A percentile compares a stretch with the other conserved stretches of the same genome.
Evolutionary conservation across 30 jellyfish, hydroid and myxozoan genomes (phyloP).

Genomic region (Morbakka virulenta): DNA sequence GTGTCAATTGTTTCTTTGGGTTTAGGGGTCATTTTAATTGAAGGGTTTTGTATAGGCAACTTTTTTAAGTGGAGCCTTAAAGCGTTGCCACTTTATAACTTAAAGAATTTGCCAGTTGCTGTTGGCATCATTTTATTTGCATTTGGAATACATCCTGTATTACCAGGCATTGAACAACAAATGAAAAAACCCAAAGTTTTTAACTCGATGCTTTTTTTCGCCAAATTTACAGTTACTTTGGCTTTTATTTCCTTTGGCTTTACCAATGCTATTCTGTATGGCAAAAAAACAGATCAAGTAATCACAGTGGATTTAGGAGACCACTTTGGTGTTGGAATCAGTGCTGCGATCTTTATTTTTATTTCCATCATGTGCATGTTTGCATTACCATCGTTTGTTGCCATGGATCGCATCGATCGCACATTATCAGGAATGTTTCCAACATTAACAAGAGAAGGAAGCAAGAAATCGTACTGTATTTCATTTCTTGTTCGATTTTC

Average conservation of each 20-base stretch:
- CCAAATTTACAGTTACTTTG: conserved; percentile 35
- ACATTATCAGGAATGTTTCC: conserved; percentile 54
- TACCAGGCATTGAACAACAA: conserved; percentile 95
- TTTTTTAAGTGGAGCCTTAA: conserved; percentile 39
- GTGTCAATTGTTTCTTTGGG: conserved; percentile 67
- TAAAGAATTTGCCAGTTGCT: conserved; percentile 66
- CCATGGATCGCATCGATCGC: conserved; percentile 75
- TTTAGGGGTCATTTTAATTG: conserved; percentile 56
- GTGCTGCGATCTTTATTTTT: conserved; percentile 71
- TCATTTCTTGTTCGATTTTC: conserved; percentile 33
- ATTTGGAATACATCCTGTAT: conserved; percentile 83
- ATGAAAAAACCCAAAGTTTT: conserved; percentile 78
- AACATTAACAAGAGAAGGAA: conserved; percentile 8
- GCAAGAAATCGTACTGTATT: conserved; percentile 12
- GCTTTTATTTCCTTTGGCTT: conserved; percentile 51
- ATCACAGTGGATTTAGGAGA: conserved; percentile 72
- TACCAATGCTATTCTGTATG: conserved; percentile 77
- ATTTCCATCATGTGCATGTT: conserved; percentile 70
- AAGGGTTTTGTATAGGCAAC: conserved; percentile 66
- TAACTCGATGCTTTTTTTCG: conserved; percentile 43
- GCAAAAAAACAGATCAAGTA: conserved; percentile 66
- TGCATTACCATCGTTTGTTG: conserved; percentile 88
- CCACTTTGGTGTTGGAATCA: conserved; percentile 70
- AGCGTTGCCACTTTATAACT: conserved; percentile 33
- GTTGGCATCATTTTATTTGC: conserved; percentile 72